Evolutionary conservation across 2,797 vertebrate genomes (phyloP).

Genomic region (Hippopotamyrus pictus): DNA sequence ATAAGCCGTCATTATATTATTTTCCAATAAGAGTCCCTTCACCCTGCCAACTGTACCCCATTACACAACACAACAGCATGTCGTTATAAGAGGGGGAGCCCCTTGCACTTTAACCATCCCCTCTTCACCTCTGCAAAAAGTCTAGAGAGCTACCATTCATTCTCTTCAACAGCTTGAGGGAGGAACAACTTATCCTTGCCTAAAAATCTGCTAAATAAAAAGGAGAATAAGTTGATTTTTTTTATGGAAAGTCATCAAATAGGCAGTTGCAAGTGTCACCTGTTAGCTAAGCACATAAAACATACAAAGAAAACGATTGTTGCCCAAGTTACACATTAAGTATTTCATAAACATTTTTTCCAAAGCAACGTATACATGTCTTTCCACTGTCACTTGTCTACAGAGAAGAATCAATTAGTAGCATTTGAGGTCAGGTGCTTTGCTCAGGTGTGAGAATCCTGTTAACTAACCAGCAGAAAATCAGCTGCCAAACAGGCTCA

Average conservation of each 20-base stretch:
- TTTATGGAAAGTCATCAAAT: neutral
- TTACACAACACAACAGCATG: neutral
- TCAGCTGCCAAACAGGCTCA: neutral
- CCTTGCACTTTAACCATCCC: neutral
- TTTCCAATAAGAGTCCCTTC: neutral
- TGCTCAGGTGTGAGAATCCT: neutral
- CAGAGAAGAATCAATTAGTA: neutral
- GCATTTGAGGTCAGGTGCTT: neutral
- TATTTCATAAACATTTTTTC: neutral
- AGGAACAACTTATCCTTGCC: neutral
- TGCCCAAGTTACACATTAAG: neutral
- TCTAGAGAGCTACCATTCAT: neutral
- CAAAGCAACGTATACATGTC: neutral
- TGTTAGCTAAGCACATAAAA: neutral
- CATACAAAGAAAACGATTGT: neutral
- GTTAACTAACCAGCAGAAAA: neutral
- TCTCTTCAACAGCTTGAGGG: too few relatives aligned
- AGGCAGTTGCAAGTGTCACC: neutral
- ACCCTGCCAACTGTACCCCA: neutral
- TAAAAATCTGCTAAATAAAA: neutral
- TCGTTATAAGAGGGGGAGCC: neutral
- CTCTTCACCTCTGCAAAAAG: neutral
- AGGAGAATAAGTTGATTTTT: neutral
- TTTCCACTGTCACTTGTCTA: neutral
- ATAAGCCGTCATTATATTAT: neutral